Conservation (phyloP, 2,113 vertebrate species). For the Pycnonotus jocosus region DNA sequence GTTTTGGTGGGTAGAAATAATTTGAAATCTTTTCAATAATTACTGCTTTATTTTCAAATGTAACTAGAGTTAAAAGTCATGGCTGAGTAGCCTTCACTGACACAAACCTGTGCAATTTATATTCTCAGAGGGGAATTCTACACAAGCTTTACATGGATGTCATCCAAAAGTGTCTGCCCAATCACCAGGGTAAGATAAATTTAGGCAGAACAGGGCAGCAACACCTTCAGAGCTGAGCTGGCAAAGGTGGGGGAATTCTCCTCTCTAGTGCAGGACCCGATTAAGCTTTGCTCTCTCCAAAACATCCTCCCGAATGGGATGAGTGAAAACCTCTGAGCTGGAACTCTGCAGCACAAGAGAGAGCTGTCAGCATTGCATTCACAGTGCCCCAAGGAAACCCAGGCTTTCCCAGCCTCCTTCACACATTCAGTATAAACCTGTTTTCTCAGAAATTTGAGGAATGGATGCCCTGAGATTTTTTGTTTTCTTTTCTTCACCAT, state of each 20-base stretch:
- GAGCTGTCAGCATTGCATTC: neutral
- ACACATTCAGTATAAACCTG: neutral
- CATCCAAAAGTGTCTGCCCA: neutral
- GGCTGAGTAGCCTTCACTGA: neutral
- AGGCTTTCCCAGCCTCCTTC: neutral
- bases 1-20: neutral
- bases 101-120: neutral
- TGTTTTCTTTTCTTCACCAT: neutral
- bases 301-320: neutral
- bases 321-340: neutral
- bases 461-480: neutral
- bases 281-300: neutral
- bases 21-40: neutral
- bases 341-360: neutral
- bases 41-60: neutral
- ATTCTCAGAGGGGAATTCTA: neutral
- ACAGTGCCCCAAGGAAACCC: neutral
- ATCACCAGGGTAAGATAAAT: too few relatives aligned
- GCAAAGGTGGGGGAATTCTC: neutral
- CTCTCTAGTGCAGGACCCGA: neutral
- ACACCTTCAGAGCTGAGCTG: neutral
- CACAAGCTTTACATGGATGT: accelerated
- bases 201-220: neutral
- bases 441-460: neutral
- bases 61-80: neutral